Evolutionary conservation across 2,888 invertebrate genomes (phyloP).

Genomic region (Sminthurides aquaticus): DNA sequence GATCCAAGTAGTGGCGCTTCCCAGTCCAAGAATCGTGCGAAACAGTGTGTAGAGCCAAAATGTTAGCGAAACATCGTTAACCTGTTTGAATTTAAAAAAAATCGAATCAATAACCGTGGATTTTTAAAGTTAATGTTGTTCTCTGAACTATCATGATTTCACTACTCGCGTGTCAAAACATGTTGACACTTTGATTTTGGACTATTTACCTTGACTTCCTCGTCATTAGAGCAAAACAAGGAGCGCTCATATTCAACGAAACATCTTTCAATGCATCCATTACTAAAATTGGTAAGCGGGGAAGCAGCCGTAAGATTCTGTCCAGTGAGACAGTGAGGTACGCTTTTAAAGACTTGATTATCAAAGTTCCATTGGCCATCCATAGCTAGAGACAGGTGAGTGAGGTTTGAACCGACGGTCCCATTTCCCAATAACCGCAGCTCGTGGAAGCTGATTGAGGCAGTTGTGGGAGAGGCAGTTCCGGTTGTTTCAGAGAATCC

Average conservation of each 20-base stretch:
- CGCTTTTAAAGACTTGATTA: not conserved
- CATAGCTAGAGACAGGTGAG: conserved; percentile 1
- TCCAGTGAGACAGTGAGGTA: not conserved
- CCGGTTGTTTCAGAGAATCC: not conserved
- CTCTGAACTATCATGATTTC: not conserved
- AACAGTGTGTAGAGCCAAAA: conserved; percentile 59
- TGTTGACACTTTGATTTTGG: too few relatives aligned
- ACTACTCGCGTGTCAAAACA: too few relatives aligned
- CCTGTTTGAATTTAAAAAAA: too few relatives aligned
- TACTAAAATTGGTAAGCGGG: not conserved
- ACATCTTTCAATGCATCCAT: conserved; percentile 23
- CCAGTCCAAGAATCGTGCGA: conserved; percentile 48
- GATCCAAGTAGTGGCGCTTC: conserved; percentile 58
- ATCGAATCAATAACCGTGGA: too few relatives aligned
- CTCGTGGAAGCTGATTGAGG: not conserved
- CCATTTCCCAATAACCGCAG: not conserved
- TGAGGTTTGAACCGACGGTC: conserved; percentile 3
- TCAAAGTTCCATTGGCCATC: conserved; percentile 2
- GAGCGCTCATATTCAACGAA: conserved; percentile 30
- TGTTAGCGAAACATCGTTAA: conserved; percentile 57
- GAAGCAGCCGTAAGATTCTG: not conserved
- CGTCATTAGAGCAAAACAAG: conserved; percentile 28
- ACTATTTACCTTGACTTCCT: conserved; percentile 27
- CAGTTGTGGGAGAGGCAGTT: not conserved
- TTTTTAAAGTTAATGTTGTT: not conserved